phyloP scores from a whole-genome alignment of 37 sponge, comb jelly and placozoan species.

The Hormiphora californensis region DNA sequence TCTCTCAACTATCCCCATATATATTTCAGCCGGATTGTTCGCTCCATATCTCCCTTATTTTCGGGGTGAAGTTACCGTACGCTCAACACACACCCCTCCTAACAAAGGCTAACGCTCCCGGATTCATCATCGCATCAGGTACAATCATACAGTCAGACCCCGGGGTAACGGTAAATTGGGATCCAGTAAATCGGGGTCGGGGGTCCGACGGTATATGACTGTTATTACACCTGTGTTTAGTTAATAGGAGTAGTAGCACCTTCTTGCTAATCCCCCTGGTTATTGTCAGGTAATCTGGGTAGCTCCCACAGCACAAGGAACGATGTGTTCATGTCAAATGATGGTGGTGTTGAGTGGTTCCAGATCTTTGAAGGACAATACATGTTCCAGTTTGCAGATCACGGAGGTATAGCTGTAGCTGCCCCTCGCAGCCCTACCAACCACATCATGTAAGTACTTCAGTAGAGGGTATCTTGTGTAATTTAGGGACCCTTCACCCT shows the following conservation, averaged over 20 bases:
- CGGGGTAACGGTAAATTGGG: neutral
- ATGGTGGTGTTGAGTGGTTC: slow-evolving; percentile 60
- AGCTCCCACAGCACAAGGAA: neutral
- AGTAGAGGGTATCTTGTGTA: too few species aligned
- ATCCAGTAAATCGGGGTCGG: neutral
- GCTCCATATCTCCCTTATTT: slow-evolving; percentile 57
- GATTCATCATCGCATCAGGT: slow-evolving; percentile 65
- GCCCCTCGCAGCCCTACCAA: neutral
- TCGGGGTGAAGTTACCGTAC: slow-evolving; percentile 11
- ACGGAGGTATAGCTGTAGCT: slow-evolving; percentile 62
- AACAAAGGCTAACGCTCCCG: slow-evolving; percentile 57
- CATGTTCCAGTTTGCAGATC: slow-evolving; percentile 60
- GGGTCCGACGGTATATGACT: neutral
- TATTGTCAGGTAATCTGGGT: slow-evolving; percentile 41
- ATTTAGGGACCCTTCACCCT: too few species aligned
- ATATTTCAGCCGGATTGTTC: slow-evolving; percentile 58
- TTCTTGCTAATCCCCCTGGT: neutral
- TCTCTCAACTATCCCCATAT: too few species aligned
- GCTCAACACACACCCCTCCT: slow-evolving; percentile 49
- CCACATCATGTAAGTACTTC: slow-evolving; percentile 2
- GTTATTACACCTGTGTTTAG: neutral
- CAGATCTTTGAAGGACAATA: slow-evolving; percentile 54
- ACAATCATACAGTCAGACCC: neutral
- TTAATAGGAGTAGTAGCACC: neutral
- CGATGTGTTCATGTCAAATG: slow-evolving; percentile 60